Evolutionary conservation across 2,113 vertebrate species (phyloP), one percentile per base, ranked within the genome.

Genomic region (Myiagra hebetior): DNA sequence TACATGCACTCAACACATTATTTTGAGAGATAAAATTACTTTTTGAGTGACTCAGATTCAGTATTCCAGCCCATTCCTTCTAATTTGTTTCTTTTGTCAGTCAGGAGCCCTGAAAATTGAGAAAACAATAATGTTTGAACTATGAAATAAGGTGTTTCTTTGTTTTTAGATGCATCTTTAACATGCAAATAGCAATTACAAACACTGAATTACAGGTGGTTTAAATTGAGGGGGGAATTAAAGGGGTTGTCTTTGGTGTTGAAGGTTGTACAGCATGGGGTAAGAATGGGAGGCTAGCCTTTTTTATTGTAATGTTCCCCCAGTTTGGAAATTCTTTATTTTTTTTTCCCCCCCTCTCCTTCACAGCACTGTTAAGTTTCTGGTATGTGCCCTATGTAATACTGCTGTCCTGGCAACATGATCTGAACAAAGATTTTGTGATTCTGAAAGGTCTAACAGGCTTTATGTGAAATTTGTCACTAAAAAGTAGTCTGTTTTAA

Each of bases 351-450:
- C 2, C 2, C 27, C 1, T 26, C 0, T 4, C 26, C 4, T 9
- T 47, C 23, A 18, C 10, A 44, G 57, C 24, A 24, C 24, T 69
- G 72, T 67, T 77, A 69, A 39, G 64, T 65, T 60, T 91, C 46
- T 93, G 93, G 46, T 88, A 65, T 86, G 85, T 82, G 39, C 20
- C 35, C 59, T 74, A 0, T 89, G 37, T 76, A 35, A 42, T 70
- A 50, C 31, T 84, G 68, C 86, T 97, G 78, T 68, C 78, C 52
- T 95, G 75, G 74, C 59, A 96, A 91, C 72, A 52, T 83, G 60
- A 80, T 8, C 76, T 86, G 50, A 65, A 88, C 78, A 94, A 87
- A 78, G 52, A 64, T 89, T 84, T 79, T 93, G 57, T 74, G 79
- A 52, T 90, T 96, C 63, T 63, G 24, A 77, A 91, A 95, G 78